Evolutionary conservation across 2,797 vertebrate genomes (phyloP), one percentile per base, ranked within the genome.

Genomic region (Cossypha niveicapilla): DNA sequence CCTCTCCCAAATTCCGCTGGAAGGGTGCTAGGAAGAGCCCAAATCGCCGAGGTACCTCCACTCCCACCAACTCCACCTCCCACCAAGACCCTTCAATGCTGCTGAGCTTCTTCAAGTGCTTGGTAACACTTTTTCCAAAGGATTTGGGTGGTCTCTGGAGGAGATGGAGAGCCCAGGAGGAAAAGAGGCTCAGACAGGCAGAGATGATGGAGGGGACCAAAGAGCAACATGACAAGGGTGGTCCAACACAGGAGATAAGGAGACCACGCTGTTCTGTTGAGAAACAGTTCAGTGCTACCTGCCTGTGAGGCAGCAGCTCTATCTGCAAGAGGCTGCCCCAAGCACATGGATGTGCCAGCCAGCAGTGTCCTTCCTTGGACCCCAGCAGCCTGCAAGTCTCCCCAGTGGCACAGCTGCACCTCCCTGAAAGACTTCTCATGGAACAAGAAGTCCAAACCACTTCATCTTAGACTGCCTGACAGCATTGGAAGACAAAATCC

Each of bases 191-290:
- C n/a, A 6, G 39, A n/a, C 25, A 44, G 41, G 30, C 27, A 18
- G 42, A 30, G 44, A 44, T 12, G 13, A 58, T 27, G 28, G 60
- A 72, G 37, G 30, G 32, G 16, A 51, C 50, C 5, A 9, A 60
- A 42, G 4, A 72, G 50, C 54, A 72, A 28, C 15, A 3, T 8
- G 18, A 5, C 15, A 16, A 51, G 13, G 17, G 17, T 60, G 25
- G 28, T 61, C 28, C 28, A 21, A 18, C 39, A 11, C 3, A 27
- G 27, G 45, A 8, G 17, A 28, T 1, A 7, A 67, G 58, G 30
- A 72, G 21, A 39, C 18, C 42, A 15, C 0, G 0, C 15, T 53
- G 21, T 3, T 42, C 6, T 25, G 25, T 4, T 4, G 1, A 58
- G 60, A 45, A 86, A 27, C 8, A 65, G 3, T 8, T 66, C n/a